phyloP scores from a whole-genome alignment of 2,113 vertebrate genomes.

The Tinamus guttatus region DNA sequence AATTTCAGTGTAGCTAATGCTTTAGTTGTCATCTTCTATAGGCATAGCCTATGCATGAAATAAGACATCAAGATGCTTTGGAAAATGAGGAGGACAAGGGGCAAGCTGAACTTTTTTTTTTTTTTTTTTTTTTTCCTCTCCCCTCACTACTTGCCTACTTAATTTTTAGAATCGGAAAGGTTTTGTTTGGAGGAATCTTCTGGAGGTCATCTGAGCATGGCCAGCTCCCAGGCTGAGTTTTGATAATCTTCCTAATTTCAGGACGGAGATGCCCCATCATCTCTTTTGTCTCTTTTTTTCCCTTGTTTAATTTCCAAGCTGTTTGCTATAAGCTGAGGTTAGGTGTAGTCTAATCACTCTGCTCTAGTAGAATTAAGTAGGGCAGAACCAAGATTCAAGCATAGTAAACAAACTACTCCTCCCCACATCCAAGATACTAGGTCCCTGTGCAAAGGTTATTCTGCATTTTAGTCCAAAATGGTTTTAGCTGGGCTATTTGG shows the following conservation, averaged over 20 bases:
- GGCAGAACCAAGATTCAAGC: background rate
- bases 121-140: too few species aligned
- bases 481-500: background rate
- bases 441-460: background rate
- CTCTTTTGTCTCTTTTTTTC: background rate
- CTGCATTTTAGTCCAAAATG: background rate
- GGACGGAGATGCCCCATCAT: background rate
- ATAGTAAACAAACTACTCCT: background rate
- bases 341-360: background rate
- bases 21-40: background rate
- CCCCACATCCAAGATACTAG: background rate
- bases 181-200: background rate
- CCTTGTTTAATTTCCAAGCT: background rate
- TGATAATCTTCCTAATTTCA: background rate
- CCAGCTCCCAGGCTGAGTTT: background rate
- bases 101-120: background rate
- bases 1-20: background rate
- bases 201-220: background rate
- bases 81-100: background rate
- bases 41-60: background rate
- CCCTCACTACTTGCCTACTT: background rate
- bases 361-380: background rate
- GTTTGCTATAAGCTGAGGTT: background rate
- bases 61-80: background rate
- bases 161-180: background rate